Evolutionary conservation across 1,140 invertebrate species (phyloP), one percentile per base, ranked within the genome.

Genomic region (Apis cerana): DNA sequence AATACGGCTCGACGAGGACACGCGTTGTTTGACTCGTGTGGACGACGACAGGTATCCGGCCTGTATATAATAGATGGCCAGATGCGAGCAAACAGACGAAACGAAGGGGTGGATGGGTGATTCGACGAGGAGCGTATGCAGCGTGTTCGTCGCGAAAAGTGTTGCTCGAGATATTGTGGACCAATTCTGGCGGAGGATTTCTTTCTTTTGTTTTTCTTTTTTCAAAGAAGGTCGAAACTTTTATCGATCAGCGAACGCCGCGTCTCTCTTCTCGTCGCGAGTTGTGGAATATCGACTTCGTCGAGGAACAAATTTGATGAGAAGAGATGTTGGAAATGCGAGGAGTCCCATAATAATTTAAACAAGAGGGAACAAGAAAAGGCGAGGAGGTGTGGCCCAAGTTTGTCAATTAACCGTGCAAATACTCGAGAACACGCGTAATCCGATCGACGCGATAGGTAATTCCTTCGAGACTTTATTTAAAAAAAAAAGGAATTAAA

Each of bases 1-100:
- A 27, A 21, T 4, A 33, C 33, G 33, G 13, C 12, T 27, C 48
- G 65, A 10, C 8, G 59, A 8, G 58, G 54, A 69, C 23, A 33
- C 62, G 62, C 21, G 58, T 52, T 78, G 48, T 82, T 70, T 62
- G 65, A 23, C 27, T 56, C 54, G 56, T 48, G 12, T 21, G 58
- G 75, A 17, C 27, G 64, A 62, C 27, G 64, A 62, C 70, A 23
- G 43, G 27, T 69, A 78, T 64, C 80, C n/a, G 58, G 15, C 21
- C 58, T 78, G 33, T 43, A 7, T 43, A 78, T 78, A 77, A 82
- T 64, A 58, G 27, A 78, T 70, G 65, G 56, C 43, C 50, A 48
- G 74, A 69, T 13, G 21, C 23, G 67, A 61, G 43, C 80, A 78
- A 82, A 78, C 58, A 70, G 17, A 17, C 62, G 8, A 64, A 74